A percentile compares a stretch with the other conserved stretches of the same genome.
These are phyloP conservation scores for Scaptomyza tumidula DNA, from an alignment of 2,888 invertebrate species.

Conservation along the genomic window DNA sequence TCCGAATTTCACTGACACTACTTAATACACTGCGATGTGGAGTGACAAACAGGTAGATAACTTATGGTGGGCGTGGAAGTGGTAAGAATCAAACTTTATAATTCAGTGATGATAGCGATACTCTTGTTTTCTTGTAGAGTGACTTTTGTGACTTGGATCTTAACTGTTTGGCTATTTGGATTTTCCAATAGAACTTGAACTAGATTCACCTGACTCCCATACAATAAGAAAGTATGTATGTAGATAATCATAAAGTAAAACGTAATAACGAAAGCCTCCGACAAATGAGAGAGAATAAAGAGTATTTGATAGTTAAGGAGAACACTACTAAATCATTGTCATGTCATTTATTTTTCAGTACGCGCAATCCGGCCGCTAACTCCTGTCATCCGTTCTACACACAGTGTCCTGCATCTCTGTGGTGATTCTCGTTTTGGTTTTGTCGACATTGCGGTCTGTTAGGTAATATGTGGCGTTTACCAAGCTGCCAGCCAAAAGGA, in stretches of 20 bases:
- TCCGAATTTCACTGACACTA: background rate
- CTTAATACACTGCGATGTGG: background rate
- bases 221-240: too few species aligned
- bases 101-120: background rate
- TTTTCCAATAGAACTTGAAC: too few species aligned
- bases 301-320: background rate
- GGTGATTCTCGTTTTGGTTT: constrained; percentile 23
- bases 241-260: too few species aligned
- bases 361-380: background rate
- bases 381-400: background rate
- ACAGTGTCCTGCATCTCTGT: constrained; percentile 18
- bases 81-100: too few species aligned
- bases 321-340: constrained; percentile 2
- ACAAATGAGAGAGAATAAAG: background rate
- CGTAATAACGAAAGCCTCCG: too few species aligned
- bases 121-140: too few species aligned
- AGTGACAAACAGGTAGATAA: background rate
- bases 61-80: background rate
- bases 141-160: too few species aligned
- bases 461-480: constrained; percentile 64
- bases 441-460: constrained; percentile 54
- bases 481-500: constrained; percentile 20
- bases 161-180: too few species aligned
- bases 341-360: constrained; percentile 12
- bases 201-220: too few species aligned